Percentiles rank a stretch among this genome's conserved stretches.
phyloP scores from a whole-genome alignment of 2,797 vertebrate genomes.

The Sparus aurata region DNA sequence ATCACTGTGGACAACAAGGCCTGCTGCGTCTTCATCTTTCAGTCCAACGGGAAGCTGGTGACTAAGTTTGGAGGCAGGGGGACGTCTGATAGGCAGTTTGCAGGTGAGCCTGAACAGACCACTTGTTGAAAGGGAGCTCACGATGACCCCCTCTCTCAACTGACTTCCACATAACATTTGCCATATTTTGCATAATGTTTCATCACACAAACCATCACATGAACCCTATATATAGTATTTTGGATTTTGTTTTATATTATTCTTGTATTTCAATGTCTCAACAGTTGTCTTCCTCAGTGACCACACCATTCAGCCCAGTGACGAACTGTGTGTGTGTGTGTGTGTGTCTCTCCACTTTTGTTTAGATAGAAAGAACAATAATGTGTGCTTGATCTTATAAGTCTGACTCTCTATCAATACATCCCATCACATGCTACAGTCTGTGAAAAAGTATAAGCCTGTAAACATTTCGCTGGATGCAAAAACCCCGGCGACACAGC shows the following conservation, averaged over 20 bases:
- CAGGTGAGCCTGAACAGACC: slow-evolving; percentile 82
- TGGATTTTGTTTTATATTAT: background rate
- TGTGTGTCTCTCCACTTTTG: background rate
- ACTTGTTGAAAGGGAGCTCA: background rate
- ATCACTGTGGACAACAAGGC: slow-evolving; percentile 99
- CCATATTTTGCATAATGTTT: background rate
- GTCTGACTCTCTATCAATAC: background rate
- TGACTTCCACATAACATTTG: background rate
- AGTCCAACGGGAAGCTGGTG: slow-evolving; percentile 96
- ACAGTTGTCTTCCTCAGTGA: background rate
- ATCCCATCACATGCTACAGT: background rate
- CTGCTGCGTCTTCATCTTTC: slow-evolving; percentile 98
- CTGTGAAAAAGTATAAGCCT: slow-evolving; percentile 18
- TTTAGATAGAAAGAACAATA: background rate
- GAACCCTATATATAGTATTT: background rate
- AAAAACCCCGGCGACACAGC: background rate
- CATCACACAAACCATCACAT: background rate
- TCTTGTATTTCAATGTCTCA: background rate
- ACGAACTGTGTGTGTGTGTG: no score
- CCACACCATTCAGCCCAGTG: background rate
- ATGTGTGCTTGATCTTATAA: background rate
- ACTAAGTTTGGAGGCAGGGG: slow-evolving; percentile 94
- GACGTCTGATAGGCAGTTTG: slow-evolving; percentile 93
- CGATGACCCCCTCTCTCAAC: background rate
- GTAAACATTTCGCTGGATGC: background rate